phyloP scores from a whole-genome alignment of 2,113 vertebrate genomes.

The Forbesichthys papilliferus region DNA sequence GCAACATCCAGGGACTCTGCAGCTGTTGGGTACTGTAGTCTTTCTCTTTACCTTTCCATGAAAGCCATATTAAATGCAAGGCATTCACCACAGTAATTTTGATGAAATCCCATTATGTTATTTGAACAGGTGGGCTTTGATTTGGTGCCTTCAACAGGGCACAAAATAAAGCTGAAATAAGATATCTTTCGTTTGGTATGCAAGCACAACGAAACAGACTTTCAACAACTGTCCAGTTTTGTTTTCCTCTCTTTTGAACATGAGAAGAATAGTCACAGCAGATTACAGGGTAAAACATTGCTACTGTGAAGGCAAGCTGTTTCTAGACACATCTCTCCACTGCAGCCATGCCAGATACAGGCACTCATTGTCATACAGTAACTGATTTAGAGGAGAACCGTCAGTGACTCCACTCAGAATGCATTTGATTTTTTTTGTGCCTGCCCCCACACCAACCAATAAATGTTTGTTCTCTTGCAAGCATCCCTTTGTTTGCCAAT shows the following conservation, averaged over 20 bases:
- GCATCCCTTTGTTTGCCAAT: conserved; percentile 16
- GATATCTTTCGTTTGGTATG: conserved; percentile 15
- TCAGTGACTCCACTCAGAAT: conserved; percentile 2
- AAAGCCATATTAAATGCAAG: too few species aligned
- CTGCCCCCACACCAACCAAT: conserved; percentile 14
- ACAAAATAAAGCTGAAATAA: conserved; percentile 30
- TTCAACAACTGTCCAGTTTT: conserved; percentile 39
- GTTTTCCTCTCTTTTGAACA: conserved; percentile 36
- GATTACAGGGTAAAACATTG: conserved; percentile 47
- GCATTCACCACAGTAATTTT: too few species aligned
- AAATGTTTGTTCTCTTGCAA: conserved; percentile 30
- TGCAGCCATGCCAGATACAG: conserved; percentile 37
- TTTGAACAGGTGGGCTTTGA: not conserved
- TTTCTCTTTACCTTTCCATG: too few species aligned
- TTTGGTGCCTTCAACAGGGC: not conserved
- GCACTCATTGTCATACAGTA: not conserved
- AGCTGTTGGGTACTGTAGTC: too few species aligned
- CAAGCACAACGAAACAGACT: conserved; percentile 13
- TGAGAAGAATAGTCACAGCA: conserved; percentile 36
- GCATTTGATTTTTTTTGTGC: conserved; percentile 4
- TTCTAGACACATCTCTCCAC: conserved; percentile 39
- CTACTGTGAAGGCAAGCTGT: conserved; percentile 9
- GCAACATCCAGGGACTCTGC: too few species aligned
- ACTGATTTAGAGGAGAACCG: conserved; percentile 24
- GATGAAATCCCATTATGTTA: too few species aligned